Evolutionary conservation across 1,140 invertebrate species (phyloP).

Genomic region (Limonius californicus): DNA sequence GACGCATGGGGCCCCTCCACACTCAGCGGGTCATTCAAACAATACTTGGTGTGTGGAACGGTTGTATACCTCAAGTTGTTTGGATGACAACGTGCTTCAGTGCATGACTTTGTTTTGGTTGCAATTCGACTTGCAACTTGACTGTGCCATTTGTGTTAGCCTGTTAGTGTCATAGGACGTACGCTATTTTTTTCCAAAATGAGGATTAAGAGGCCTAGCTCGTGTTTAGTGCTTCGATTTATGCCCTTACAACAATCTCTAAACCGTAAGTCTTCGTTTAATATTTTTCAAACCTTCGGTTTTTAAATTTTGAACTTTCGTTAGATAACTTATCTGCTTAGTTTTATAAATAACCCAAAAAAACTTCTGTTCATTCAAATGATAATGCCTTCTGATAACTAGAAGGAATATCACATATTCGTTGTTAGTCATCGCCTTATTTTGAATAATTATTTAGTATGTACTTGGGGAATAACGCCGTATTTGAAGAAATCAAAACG

Average conservation of each 20-base stretch:
- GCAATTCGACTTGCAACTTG: conserved; percentile 16
- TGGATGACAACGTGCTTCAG: conserved; percentile 7
- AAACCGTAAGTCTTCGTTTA: conserved; percentile 13
- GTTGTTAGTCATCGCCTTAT: no score
- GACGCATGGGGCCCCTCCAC: conserved; percentile 22
- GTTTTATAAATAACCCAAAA: conserved; percentile 14
- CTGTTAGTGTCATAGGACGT: neutral
- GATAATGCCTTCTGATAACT: no score
- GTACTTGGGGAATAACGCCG: no score
- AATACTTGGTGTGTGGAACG: neutral
- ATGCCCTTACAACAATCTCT: conserved; percentile 49
- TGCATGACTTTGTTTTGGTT: neutral
- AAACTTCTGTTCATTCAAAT: conserved; percentile 14
- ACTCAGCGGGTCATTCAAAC: conserved; percentile 2
- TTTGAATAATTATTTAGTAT: no score
- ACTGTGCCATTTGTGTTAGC: conserved; percentile 35
- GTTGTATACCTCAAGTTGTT: neutral
- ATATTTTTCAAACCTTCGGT: no score
- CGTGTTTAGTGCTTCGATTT: conserved; percentile 58
- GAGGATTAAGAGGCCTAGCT: conserved; percentile 62
- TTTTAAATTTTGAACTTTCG: neutral
- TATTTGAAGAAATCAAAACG: no score
- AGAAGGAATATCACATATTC: no score
- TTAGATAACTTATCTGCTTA: neutral
- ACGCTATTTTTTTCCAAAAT: conserved; percentile 45